Conservation (phyloP, 2,888 invertebrate species). For the Melanotus villosus region DNA sequence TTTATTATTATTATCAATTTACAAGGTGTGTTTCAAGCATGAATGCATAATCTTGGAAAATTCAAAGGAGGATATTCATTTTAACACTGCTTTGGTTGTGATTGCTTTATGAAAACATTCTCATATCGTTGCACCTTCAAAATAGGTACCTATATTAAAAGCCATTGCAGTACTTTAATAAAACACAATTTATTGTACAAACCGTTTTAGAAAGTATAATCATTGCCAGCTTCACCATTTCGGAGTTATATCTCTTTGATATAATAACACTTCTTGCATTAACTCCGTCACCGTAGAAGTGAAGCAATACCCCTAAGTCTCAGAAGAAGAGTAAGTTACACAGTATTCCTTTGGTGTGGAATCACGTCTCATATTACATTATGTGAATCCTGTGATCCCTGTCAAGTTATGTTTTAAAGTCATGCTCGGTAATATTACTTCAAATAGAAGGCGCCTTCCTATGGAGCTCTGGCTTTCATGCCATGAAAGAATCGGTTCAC, state of each 20-base stretch:
- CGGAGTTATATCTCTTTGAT: neutral
- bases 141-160: too few relatives aligned
- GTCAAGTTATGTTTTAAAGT: constrained; percentile 35
- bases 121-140: too few relatives aligned
- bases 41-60: too few relatives aligned
- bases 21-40: too few relatives aligned
- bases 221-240: too few relatives aligned
- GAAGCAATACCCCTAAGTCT: constrained; percentile 6
- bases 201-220: too few relatives aligned
- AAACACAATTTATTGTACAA: too few relatives aligned
- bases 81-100: too few relatives aligned
- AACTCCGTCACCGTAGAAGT: neutral
- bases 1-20: too few relatives aligned
- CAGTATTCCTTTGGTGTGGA: constrained; percentile 21
- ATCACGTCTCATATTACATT: constrained; percentile 35
- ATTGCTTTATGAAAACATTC: too few relatives aligned
- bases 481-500: constrained; percentile 23
- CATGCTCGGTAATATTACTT: constrained; percentile 31
- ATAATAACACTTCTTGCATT: constrained; percentile 11
- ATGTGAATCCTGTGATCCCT: constrained; percentile 28
- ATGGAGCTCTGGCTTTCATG: constrained; percentile 24
- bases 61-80: too few relatives aligned
- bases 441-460: constrained; percentile 18
- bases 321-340: neutral
- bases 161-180: too few relatives aligned